A percentile compares a stretch with the other conserved stretches of the same genome.
These are phyloP conservation scores for Linepithema humile DNA, from an alignment of 1,140 invertebrate genomes.

Conservation along the genomic window DNA sequence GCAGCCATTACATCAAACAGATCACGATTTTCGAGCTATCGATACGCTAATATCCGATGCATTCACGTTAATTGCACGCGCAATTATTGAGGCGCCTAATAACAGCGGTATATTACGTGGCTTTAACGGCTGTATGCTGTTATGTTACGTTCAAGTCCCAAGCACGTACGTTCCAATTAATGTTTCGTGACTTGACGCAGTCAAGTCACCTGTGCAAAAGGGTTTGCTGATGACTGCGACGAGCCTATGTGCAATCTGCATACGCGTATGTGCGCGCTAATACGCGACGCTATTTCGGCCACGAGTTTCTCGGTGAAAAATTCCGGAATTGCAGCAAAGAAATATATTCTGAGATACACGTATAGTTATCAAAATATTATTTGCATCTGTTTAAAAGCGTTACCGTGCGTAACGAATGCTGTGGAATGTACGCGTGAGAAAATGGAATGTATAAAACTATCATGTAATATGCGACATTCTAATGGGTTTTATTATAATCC, in stretches of 20 bases:
- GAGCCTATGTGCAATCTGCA: not conserved
- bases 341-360: not conserved
- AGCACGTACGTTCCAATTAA: slow-evolving; percentile 44
- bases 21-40: slow-evolving; percentile 32
- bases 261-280: not conserved
- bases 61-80: slow-evolving; percentile 41
- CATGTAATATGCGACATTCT: slow-evolving; percentile 23
- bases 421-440: slow-evolving; percentile 20
- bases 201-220: slow-evolving; percentile 13
- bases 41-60: slow-evolving; percentile 19
- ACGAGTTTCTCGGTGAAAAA: slow-evolving; percentile 1
- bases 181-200: slow-evolving; percentile 39
- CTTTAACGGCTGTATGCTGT: not conserved
- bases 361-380: slow-evolving; percentile 28
- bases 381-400: slow-evolving; percentile 10
- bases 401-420: not conserved
- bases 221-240: slow-evolving; percentile 4
- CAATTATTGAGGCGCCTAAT: slow-evolving; percentile 47
- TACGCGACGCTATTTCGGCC: not conserved
- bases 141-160: slow-evolving; percentile 31
- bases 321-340: not conserved
- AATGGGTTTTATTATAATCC: not conserved
- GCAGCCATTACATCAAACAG: not conserved
- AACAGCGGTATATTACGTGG: slow-evolving; percentile 18
- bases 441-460: not conserved